Conservation (phyloP, 2,888 invertebrate genomes). For the Ametastegia equiseti region DNA sequence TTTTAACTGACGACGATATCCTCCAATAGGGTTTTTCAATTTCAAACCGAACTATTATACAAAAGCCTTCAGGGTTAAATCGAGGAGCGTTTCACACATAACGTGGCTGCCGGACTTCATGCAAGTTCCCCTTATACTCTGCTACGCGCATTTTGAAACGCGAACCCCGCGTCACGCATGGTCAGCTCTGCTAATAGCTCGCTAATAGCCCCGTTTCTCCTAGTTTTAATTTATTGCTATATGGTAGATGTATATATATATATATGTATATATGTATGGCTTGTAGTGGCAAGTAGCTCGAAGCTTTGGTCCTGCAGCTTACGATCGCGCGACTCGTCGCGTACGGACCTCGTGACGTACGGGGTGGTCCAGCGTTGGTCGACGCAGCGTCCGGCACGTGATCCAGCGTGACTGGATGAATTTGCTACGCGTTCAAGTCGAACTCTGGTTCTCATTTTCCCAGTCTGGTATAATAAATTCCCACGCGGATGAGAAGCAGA, state of each 20-base stretch:
- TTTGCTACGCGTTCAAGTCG: conserved; percentile 68
- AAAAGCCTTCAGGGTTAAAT: conserved; percentile 7
- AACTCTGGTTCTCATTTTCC: conserved; percentile 42
- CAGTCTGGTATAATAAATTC: conserved; percentile 22
- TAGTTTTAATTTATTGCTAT: conserved; percentile 70
- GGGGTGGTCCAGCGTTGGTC: conserved; percentile 61
- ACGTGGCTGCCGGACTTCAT: neutral
- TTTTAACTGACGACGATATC: neutral
- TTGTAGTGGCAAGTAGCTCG: no score
- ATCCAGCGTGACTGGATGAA: conserved; percentile 70
- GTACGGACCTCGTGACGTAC: conserved; percentile 51
- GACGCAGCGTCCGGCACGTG: conserved; percentile 63
- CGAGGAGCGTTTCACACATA: neutral
- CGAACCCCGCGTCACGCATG: conserved; percentile 68
- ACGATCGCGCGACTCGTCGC: conserved; percentile 54
- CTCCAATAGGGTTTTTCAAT: neutral
- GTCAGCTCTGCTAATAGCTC: conserved; percentile 68
- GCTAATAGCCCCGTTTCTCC: conserved; percentile 72
- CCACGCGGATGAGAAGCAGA: conserved; percentile 39
- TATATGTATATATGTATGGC: no score
- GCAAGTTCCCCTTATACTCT: neutral
- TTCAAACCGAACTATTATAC: neutral
- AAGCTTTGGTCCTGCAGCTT: no score
- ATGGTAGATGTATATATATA: conserved; percentile 33
- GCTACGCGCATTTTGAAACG: conserved; percentile 57